A percentile compares a stretch with the other conserved stretches of the same genome.
Evolutionary conservation across 2,888 invertebrate genomes (phyloP).

Genomic region (Elmis aenea): DNA sequence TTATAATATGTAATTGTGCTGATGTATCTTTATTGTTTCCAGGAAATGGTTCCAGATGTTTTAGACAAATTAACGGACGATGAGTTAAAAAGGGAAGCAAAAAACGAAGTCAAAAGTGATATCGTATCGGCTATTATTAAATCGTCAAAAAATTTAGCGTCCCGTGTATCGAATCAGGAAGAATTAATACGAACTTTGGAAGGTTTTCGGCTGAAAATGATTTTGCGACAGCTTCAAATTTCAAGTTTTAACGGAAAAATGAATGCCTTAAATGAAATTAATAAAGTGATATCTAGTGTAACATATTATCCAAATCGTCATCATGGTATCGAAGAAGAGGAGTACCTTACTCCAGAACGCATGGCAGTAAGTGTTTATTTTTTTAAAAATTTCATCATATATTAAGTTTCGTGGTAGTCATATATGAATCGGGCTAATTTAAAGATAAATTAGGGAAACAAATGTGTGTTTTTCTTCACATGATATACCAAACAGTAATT

Average conservation of each 20-base stretch:
- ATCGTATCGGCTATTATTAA: slow-evolving; percentile 92
- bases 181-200: slow-evolving; percentile 74
- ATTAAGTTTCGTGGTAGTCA: not conserved
- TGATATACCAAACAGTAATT: not conserved
- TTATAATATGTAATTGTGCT: too few species aligned
- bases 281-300: slow-evolving; percentile 90
- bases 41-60: slow-evolving; percentile 88
- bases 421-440: slow-evolving; percentile 2
- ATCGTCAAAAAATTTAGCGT: slow-evolving; percentile 83
- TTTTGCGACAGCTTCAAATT: slow-evolving; percentile 82
- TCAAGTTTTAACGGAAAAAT: slow-evolving; percentile 98
- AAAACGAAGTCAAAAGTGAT: slow-evolving; percentile 93
- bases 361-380: slow-evolving; percentile 72
- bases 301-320: slow-evolving; percentile 81
- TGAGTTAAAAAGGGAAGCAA: slow-evolving; percentile 91
- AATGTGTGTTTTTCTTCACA: too few species aligned
- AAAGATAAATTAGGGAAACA: too few species aligned
- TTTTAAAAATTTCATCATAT: not conserved
- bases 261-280: slow-evolving; percentile 97
- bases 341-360: slow-evolving; percentile 88
- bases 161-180: slow-evolving; percentile 79
- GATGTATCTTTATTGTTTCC: too few species aligned
- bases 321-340: slow-evolving; percentile 70
- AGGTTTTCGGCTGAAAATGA: slow-evolving; percentile 95
- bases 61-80: slow-evolving; percentile 92